phyloP scores from a whole-genome alignment of 2,888 invertebrate genomes.

The Hyposoter didymator region DNA sequence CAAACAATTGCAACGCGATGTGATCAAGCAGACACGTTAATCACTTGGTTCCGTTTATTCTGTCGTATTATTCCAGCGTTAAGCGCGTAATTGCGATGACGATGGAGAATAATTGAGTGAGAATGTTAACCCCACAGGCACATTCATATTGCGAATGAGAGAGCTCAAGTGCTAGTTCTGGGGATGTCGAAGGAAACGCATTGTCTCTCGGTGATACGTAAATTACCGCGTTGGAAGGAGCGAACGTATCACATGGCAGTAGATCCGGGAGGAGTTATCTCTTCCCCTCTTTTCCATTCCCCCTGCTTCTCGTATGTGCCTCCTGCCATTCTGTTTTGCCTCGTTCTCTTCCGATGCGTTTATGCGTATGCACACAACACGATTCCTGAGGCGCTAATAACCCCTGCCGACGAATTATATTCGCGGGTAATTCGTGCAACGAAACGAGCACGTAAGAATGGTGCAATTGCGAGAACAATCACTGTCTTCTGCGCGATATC shows the following conservation, averaged over 20 bases:
- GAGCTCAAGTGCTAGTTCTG: slow-evolving; percentile 18
- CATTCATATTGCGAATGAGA: slow-evolving; percentile 44
- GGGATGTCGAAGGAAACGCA: slow-evolving; percentile 51
- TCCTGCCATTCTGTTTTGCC: neutral
- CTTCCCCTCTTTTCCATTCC: neutral
- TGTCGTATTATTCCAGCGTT: slow-evolving; percentile 33
- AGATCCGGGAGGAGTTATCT: slow-evolving; percentile 44
- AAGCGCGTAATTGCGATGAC: slow-evolving; percentile 47
- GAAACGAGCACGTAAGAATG: slow-evolving; percentile 29
- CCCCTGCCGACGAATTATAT: slow-evolving; percentile 57
- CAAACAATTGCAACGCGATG: neutral
- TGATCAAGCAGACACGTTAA: slow-evolving; percentile 2
- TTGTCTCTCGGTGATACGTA: slow-evolving; percentile 60
- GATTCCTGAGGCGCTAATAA: slow-evolving; percentile 57
- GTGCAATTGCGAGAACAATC: slow-evolving; percentile 55
- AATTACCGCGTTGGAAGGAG: slow-evolving; percentile 51
- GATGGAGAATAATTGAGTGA: slow-evolving; percentile 58
- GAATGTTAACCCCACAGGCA: slow-evolving; percentile 42
- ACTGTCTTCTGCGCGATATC: slow-evolving; percentile 43
- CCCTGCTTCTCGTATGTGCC: neutral
- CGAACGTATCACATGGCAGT: slow-evolving; percentile 35
- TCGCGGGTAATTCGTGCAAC: slow-evolving; percentile 55
- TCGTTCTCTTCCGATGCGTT: slow-evolving; percentile 2
- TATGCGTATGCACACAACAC: slow-evolving; percentile 10
- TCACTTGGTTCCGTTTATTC: slow-evolving; percentile 21